A percentile compares a stretch with the other conserved stretches of the same genome.
Evolutionary conservation across 2,888 invertebrate genomes (phyloP).

Genomic region (Aporophyla lueneburgensis): DNA sequence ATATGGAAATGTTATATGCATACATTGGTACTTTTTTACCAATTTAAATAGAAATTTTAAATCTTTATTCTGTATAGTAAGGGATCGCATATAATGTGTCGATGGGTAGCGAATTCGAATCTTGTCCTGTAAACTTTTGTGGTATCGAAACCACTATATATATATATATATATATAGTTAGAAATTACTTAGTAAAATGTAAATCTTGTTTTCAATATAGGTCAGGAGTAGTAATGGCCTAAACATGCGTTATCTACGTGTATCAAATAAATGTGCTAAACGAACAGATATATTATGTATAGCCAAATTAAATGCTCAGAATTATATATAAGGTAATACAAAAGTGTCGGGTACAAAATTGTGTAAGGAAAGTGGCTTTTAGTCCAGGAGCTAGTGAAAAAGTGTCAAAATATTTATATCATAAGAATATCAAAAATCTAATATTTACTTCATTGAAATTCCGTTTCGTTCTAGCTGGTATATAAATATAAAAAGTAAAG

Average conservation of each 20-base stretch:
- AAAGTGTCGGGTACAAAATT: slow-evolving; percentile 69
- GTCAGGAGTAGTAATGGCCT: neutral
- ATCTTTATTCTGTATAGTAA: neutral
- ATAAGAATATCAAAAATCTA: slow-evolving; percentile 15
- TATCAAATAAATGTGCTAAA: slow-evolving; percentile 30
- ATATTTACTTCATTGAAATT: neutral
- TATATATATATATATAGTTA: neutral
- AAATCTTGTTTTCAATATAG: neutral
- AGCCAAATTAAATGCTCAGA: slow-evolving; percentile 71
- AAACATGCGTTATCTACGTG: slow-evolving; percentile 49
- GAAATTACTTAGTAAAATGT: neutral
- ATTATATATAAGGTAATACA: slow-evolving; percentile 59
- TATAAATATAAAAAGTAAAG: slow-evolving; percentile 35
- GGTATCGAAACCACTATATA: neutral
- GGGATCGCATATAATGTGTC: neutral
- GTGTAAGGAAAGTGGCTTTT: slow-evolving; percentile 56
- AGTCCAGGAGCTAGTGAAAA: slow-evolving; percentile 59
- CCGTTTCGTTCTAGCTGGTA: slow-evolving; percentile 31
- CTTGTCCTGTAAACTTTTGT: neutral
- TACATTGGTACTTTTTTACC: slow-evolving; percentile 7
- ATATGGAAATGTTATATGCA: slow-evolving; percentile 13
- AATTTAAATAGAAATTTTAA: neutral
- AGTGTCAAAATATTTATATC: slow-evolving; percentile 30
- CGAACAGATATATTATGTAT: slow-evolving; percentile 24
- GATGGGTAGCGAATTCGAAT: neutral